Evolutionary conservation across 1,140 invertebrate species (phyloP), one percentile per base, ranked within the genome.

Genomic region (Mylabris phalerata): DNA sequence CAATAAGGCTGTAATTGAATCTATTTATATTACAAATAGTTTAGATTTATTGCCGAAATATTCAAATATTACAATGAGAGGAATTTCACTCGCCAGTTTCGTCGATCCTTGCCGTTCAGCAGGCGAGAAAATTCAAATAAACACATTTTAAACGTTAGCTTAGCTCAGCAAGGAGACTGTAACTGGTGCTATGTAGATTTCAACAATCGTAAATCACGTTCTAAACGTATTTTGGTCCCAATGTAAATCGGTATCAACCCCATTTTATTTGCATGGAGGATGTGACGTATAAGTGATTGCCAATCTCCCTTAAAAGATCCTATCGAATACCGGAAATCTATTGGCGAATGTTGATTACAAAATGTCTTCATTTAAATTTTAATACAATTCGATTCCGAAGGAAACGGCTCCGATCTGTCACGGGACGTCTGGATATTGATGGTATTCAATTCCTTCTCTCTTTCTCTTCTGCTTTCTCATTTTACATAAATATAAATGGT

Each of bases 341-440:
- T 71, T 71, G 68, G 68, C 65, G 60, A 66, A 68, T 62, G 61
- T 64, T 67, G 70, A 70, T 71, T 70, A 68, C 68, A 67, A 69
- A 71, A 71, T 66, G 67, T 71, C 68, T 70, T 68, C 64, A 70
- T 71, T 71, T 71, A 66, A 70, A 70, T 70, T 71, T 71, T 70
- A 70, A 70, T 70, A 66, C 67, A 62, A 56, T 69, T 65, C 62
- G 58, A 63, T 61, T 60, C 61, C 43, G 58, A 58, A 59, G 59
- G 67, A 66, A 69, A 65, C 63, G 56, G 56, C 55, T 42, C 40
- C 59, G 61, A 67, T 62, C 64, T 57, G 65, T 68, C 65, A 62
- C 48, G 38, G 55, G 40, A 9, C n/a, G 13, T 24, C 24, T 11
- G 39, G 49, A 51, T 60, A 68, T 65, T 68, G 67, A 68, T 67